Evolutionary conservation across 2,888 invertebrate species (phyloP).

Genomic region (Drosophila ochracea): DNA sequence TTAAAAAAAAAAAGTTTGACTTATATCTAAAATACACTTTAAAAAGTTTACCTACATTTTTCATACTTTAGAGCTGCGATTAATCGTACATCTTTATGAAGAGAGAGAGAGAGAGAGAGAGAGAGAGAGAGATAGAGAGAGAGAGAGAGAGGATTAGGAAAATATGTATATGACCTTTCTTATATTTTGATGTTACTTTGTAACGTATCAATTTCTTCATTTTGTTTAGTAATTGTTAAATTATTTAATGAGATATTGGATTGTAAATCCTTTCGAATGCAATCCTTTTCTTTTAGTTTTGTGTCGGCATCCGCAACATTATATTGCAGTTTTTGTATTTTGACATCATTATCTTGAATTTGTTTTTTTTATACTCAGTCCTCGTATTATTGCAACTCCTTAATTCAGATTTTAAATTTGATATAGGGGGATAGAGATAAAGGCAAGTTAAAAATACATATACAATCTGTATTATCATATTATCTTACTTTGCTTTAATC

Average conservation of each 20-base stretch:
- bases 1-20: too few relatives aligned
- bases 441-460: too few relatives aligned
- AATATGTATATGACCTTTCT: neutral
- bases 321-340: neutral
- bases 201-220: neutral
- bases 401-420: too few relatives aligned
- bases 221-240: neutral
- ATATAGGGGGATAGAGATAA: too few relatives aligned
- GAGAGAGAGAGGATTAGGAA: neutral
- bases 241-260: too few relatives aligned
- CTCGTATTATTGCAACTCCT: too few relatives aligned
- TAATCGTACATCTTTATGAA: too few relatives aligned
- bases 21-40: too few relatives aligned
- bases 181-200: neutral
- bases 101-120: neutral
- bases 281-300: neutral
- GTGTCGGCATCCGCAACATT: neutral
- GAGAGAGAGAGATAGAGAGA: neutral
- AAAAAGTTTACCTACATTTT: too few relatives aligned
- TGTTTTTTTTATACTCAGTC: neutral
- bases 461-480: too few relatives aligned
- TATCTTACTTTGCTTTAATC: too few relatives aligned
- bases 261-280: neutral
- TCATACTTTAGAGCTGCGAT: rapidly evolving
- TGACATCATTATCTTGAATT: neutral